These are phyloP conservation scores for Lasiurus cinereus DNA, from an alignment of 2,113 vertebrate genomes.

Conservation along the genomic window DNA sequence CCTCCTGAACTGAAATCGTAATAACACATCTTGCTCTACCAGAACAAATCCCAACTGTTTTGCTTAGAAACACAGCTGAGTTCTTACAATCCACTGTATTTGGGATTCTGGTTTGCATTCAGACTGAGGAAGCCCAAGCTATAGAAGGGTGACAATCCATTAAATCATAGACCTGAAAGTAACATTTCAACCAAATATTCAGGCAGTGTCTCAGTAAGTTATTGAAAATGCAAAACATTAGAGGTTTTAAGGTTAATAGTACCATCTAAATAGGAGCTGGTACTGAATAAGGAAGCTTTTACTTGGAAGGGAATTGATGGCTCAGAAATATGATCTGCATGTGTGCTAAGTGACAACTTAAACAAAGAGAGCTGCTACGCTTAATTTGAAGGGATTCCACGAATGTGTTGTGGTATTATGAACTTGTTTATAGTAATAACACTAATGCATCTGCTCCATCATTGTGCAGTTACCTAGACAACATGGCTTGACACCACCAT, in stretches of 20 bases:
- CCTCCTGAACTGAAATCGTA: conserved; percentile 45
- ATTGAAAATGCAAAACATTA: conserved; percentile 72
- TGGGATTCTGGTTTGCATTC: neutral
- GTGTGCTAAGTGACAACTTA: conserved; percentile 81
- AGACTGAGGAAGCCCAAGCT: conserved; percentile 32
- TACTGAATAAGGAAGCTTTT: conserved; percentile 65
- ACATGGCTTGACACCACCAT: conserved; percentile 86
- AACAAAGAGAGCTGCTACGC: conserved; percentile 79
- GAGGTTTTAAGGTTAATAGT: conserved; percentile 69
- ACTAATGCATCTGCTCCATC: conserved; percentile 86
- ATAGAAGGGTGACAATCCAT: neutral
- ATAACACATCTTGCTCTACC: conserved; percentile 32
- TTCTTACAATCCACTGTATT: neutral
- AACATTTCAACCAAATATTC: conserved; percentile 64
- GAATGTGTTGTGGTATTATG: conserved; percentile 81
- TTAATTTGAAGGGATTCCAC: conserved; percentile 85
- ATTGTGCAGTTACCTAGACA: conserved; percentile 88
- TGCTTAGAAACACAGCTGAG: conserved; percentile 61
- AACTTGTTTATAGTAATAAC: conserved; percentile 86
- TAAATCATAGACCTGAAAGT: conserved; percentile 68
- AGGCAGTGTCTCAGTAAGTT: conserved; percentile 50
- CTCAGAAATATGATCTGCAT: conserved; percentile 75
- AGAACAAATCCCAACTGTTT: conserved; percentile 12
- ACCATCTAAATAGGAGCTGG: conserved; percentile 69
- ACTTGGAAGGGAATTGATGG: conserved; percentile 72